A percentile compares a stretch with the other conserved stretches of the same genome.
These are phyloP conservation scores for Notiomystis cincta DNA, from an alignment of 2,113 vertebrate species.

Conservation along the genomic window DNA sequence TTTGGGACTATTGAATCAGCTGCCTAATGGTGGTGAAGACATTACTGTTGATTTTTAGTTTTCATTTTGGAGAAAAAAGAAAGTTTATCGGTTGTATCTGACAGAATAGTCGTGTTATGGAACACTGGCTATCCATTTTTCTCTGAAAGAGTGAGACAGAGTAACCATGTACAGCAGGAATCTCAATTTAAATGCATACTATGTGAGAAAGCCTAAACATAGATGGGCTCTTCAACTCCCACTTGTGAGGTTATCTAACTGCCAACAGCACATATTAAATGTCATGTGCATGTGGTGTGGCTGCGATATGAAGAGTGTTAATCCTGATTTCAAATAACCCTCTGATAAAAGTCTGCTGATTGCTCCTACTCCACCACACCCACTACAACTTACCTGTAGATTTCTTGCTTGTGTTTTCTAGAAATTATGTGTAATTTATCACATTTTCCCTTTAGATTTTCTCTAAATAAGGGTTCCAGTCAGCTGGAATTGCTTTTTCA, in stretches of 20 bases:
- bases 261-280: constrained; percentile 36
- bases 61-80: neutral
- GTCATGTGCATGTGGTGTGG: neutral
- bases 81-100: neutral
- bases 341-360: neutral
- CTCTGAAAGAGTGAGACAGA: neutral
- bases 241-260: constrained; percentile 50
- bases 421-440: neutral
- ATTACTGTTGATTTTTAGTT: neutral
- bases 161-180: neutral
- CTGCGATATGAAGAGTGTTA: neutral
- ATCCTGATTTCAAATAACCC: constrained; percentile 10
- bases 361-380: neutral
- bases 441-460: neutral
- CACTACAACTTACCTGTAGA: neutral
- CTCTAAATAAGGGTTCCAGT: neutral
- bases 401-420: neutral
- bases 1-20: neutral
- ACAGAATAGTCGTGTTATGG: neutral
- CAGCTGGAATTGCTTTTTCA: neutral
- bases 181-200: neutral
- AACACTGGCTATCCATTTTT: neutral
- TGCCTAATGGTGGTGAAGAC: neutral
- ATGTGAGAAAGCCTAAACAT: constrained; percentile 26
- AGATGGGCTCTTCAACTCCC: neutral